Base-by-base conservation (phyloP, 2,797 vertebrate species). In the Phoxinus dragarum region DNA sequence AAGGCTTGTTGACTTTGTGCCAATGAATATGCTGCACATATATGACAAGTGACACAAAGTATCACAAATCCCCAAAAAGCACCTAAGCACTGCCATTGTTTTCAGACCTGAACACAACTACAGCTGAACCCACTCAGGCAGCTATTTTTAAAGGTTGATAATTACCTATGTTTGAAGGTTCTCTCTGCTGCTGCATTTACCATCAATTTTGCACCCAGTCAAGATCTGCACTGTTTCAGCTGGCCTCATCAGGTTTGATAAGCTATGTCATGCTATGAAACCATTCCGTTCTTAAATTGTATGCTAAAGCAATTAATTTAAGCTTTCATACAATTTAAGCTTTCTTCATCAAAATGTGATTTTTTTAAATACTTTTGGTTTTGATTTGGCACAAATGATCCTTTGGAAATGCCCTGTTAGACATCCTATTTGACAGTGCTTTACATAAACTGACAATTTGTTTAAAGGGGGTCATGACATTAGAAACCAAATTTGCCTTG, bases 81-180 rank as follows among this genome's bases (percentile, higher is more conserved):
- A 3, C 34, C 10, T 42, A 68, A 69, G n/a, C 21, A 0, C 73
- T 69, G 34, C 36, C 64, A 77, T 77, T 23, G 11, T 56, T 56
- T 64, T 40, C 56, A 61, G 12, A 27, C 16, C 64, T 42, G 11
- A 77, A 19, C 21, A 27, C 67, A 61, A 56, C 49, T 27, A 49
- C 27, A 27, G 27, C 14, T 7, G 0, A 59, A 3, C 17, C 12
- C 5, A 0, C 0, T 6, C 52, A 85, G 34, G 9, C 9, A 27
- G 27, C 52, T 71, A 36, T 64, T 72, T 85, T 79, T 61, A 72
- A 71, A 84, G 49, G 66, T 9, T 77, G 83, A 72, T 79, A 80
- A 85, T 80, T 72, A 85, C 14, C 27, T 3, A 3, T 10, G 16
- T 59, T 84, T 71, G 40, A 17, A 6, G 5, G 31, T 44, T 27